Base-by-base conservation (phyloP, 92 coral and sea anemone genomes). In the Palythoa heliodiscus region DNA sequence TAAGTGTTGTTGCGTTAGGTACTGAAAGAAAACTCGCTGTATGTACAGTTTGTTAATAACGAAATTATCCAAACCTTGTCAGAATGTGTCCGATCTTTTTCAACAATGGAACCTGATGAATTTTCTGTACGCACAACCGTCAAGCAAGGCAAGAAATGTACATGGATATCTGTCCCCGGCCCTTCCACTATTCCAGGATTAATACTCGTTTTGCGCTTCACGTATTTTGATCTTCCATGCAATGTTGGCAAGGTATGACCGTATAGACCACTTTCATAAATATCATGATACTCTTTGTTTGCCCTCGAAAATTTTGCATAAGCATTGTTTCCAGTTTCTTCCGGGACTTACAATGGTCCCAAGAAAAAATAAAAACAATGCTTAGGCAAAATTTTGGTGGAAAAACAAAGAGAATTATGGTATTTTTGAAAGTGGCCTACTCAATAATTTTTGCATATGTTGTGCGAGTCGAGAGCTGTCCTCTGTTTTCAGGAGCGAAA, bases 141-240 rank as follows among this genome's bases (percentile, higher is more conserved):
- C 13, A 73, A 37, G 11, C 86, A 76, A 58, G 67, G 66, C 2
- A 92, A 78, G 40, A 58, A 84, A n/a, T 94, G 98, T 39, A 48
- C 85, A 4, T 94, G 93, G 93, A n/a, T 94, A 25, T 90, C 95
- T n/a, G 82, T 63, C 25, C 98, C 95, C 43, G 86, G 83, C 43
- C 82, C 88, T 19, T 78, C 90, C 6, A 66, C 76, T 40, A 66
- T 85, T 6, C 86, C 83, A 1, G 94, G 91, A 29, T 68, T 87
- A 67, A 53, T 90, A 20, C 83, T 90, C 70, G 55, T 87, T 54
- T 78, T 93, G 54, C 91, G 87, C 43, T 94, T 94, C 73, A 90
- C 87, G 29, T 83, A 93, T 81, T 92, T 94, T 82, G 90, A 94
- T 68, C 61, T 94, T 4, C 98, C 98, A 9, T 94, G 98, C 60